Evolutionary conservation across 35 echinoderm and acorn worm genomes (phyloP), one percentile per base, ranked within the genome.

Genomic region (Stichopus chloronotus): DNA sequence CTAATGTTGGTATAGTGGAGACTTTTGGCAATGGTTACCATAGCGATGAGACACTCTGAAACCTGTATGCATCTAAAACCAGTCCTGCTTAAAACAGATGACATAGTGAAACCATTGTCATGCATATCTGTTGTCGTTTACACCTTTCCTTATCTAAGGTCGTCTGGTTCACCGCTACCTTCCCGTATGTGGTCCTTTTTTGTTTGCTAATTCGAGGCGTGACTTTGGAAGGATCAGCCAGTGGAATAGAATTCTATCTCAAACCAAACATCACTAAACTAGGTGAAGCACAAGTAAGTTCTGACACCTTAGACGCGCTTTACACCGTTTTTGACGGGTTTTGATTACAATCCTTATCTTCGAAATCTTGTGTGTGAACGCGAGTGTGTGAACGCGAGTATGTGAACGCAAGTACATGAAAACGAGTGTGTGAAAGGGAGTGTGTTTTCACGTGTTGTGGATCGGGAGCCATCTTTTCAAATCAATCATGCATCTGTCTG

Each of bases 131-230:
- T 43, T 43, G 0, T 43, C 0, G 30, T 43, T 43, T 43, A 43
- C 30, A 43, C 30, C 30, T 43, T 43, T 63, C 59, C 58, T 60
- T 0, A 52, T 56, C 61, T 9, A 55, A 99, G 97, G 97, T 99
- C 17, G 97, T 99, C 10, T 99, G 97, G 97, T 96, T 96, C 52
- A 96, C 97, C 23, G 97, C 97, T 59, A 95, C 95, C 4, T 96
- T 99, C 52, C 95, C 97, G 0, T 96, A 99, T 52, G 93, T 95
- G n/a, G 97, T 99, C 4, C 81, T 99, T 10, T 99, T 99, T 84
- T 95, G 94, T 81, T 65, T 99, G 59, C 86, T 99, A 9, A 96
- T 96, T 59, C 92, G 97, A 56, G 97, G 97, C 9, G 93, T 99
- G 2, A 99, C 97, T 61, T 59, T 99, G 63, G 85, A 92, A 58